Percentiles rank a stretch among this genome's conserved stretches.
phyloP scores from a whole-genome alignment of 2,888 invertebrate genomes.

The Parochlus steinenii region DNA sequence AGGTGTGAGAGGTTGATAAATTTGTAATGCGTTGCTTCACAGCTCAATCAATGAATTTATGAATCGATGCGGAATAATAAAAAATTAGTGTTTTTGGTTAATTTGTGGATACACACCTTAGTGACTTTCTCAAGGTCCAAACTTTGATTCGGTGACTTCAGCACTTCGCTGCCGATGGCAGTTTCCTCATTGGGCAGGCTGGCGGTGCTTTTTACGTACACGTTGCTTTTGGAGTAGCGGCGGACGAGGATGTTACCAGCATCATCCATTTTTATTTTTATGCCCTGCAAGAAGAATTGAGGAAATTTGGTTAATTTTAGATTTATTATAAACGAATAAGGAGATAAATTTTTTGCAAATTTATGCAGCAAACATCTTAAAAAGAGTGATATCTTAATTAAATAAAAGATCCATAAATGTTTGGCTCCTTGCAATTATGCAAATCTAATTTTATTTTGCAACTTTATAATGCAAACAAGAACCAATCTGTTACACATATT shows the following conservation, averaged over 20 bases:
- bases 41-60: background rate
- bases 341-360: too few species aligned
- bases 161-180: slow-evolving; percentile 78
- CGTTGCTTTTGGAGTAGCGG: slow-evolving; percentile 83
- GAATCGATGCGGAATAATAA: background rate
- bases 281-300: slow-evolving; percentile 44
- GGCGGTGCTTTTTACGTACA: slow-evolving; percentile 75
- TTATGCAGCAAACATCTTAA: too few species aligned
- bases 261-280: slow-evolving; percentile 92
- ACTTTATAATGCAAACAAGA: too few species aligned
- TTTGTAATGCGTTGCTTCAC: background rate
- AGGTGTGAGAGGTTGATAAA: slow-evolving; percentile 1
- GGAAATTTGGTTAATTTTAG: too few species aligned
- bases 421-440: too few species aligned
- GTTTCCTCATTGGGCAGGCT: slow-evolving; percentile 66
- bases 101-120: slow-evolving; percentile 44
- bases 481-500: too few species aligned
- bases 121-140: slow-evolving; percentile 85
- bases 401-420: too few species aligned
- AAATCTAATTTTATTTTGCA: too few species aligned
- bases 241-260: slow-evolving; percentile 88
- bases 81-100: background rate
- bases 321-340: too few species aligned
- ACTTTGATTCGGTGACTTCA: slow-evolving; percentile 72
- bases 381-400: too few species aligned